Percentiles rank a stretch among this genome's conserved stretches.
Conservation (phyloP, 2,113 vertebrate genomes). For the Paracanthobrama guichenoti region DNA sequence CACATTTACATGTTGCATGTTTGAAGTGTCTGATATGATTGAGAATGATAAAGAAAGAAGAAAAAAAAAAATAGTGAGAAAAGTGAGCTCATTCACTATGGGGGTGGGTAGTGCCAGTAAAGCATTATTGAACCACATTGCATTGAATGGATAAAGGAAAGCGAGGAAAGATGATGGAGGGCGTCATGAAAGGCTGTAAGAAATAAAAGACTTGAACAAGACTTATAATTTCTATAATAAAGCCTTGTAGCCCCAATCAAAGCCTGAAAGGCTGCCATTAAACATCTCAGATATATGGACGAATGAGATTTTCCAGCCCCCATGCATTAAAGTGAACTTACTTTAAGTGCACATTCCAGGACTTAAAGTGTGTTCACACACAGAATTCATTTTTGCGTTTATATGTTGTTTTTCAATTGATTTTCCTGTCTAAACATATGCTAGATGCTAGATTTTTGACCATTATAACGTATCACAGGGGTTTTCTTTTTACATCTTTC, state of each 20-base stretch:
- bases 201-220: conserved; percentile 45
- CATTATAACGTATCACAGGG: too few relatives aligned
- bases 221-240: conserved; percentile 50
- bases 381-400: neutral
- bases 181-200: conserved; percentile 1
- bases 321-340: neutral
- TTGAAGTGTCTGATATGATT: conserved; percentile 42
- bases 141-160: conserved; percentile 41
- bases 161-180: conserved; percentile 25
- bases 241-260: conserved; percentile 45
- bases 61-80: conserved; percentile 22
- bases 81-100: conserved; percentile 43
- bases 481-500: neutral
- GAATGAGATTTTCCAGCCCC: neutral
- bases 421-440: neutral
- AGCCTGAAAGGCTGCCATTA: conserved; percentile 46
- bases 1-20: conserved; percentile 37
- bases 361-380: neutral
- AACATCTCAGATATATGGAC: conserved; percentile 14
- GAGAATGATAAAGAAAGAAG: conserved; percentile 44
- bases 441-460: neutral
- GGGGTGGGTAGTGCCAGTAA: conserved; percentile 31
- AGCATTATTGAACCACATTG: conserved; percentile 50
- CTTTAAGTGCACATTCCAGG: neutral
- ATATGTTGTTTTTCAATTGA: neutral